These are phyloP conservation scores for Syngnathoides biaculeatus DNA, from an alignment of 2,113 vertebrate genomes.

Conservation along the genomic window DNA sequence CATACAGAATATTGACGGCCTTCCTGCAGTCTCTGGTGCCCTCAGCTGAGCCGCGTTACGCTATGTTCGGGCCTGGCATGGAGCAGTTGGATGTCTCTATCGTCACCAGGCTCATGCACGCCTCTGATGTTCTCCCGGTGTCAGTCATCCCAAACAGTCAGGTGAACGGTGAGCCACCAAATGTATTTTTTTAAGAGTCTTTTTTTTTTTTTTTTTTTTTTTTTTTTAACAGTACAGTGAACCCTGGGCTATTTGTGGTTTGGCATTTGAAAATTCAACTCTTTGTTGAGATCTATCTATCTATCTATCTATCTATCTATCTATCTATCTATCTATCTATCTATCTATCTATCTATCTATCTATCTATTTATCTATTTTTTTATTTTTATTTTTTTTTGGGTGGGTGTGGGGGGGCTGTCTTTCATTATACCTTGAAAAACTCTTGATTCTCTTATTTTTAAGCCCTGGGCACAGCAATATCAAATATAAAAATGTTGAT, in stretches of 20 bases:
- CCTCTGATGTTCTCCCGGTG: constrained; percentile 79
- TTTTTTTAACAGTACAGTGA: neutral
- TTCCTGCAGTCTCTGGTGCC: constrained; percentile 84
- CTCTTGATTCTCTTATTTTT: no score
- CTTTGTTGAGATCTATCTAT: no score
- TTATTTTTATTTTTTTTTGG: no score
- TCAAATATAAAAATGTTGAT: no score
- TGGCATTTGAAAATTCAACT: neutral
- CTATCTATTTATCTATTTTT: no score
- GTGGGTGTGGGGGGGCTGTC: no score
- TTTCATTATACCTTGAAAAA: no score
- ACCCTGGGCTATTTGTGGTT: neutral
- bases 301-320: no score
- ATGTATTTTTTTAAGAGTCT: no score
- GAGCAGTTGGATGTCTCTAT: constrained; percentile 89
- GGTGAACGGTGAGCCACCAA: constrained; percentile 77
- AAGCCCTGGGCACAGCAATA: no score
- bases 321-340: no score
- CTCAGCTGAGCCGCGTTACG: constrained; percentile 83
- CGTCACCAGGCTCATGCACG: constrained; percentile 83
- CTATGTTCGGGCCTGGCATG: constrained; percentile 93
- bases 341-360: no score
- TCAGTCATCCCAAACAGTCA: constrained; percentile 81
- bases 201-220: neutral
- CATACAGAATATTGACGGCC: constrained; percentile 77